Base-by-base conservation (phyloP, 2,888 invertebrate species). In the Plutella xylostella region DNA sequence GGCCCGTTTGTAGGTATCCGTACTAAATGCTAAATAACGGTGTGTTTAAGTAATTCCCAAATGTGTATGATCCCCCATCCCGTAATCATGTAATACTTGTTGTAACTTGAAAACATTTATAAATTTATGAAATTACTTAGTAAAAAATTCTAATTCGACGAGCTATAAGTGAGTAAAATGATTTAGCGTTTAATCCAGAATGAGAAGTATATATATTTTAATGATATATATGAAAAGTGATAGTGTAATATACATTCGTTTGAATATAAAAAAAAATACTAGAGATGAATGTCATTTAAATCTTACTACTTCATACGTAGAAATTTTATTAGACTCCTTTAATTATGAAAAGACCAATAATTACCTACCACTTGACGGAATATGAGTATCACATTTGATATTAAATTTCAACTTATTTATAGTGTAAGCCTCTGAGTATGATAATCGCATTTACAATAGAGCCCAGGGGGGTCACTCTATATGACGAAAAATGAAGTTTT, bases 101-200 rank as follows among this genome's bases (percentile, higher is more conserved):
- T 38, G 17, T 15, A 30, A 25, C 17, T 20, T 39, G 20, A 33
- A 33, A 20, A 20, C 20, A 44, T 20, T 33, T 30, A 44, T 20
- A 19, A 25, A 28, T 14, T 20, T 11, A 43, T 44, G 30, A 19
- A 41, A 41, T n/a, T 28, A 28, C n/a, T 11, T 22, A 40, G 22
- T 57, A 54, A 63, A 42, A 39, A 41, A 21, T 14, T n/a, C 35
- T 49, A 63, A 68, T 67, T 61, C 74, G 78, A 44, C 78, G 75
- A 69, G 75, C 80, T 82, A 80, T 80, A 78, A 78, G 79, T 73
- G 61, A 68, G 64, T 73, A 70, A 72, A 67, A 63, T 67, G 63
- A 68, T 65, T 70, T 72, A 78, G 71, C 68, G 60, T 74, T 76
- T 72, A 72, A 40, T 75, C 80, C 77, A 80, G 74, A 80, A 78